These are phyloP conservation scores for Conus betulinus DNA, from an alignment of 1,140 invertebrate genomes.

Conservation along the genomic window DNA sequence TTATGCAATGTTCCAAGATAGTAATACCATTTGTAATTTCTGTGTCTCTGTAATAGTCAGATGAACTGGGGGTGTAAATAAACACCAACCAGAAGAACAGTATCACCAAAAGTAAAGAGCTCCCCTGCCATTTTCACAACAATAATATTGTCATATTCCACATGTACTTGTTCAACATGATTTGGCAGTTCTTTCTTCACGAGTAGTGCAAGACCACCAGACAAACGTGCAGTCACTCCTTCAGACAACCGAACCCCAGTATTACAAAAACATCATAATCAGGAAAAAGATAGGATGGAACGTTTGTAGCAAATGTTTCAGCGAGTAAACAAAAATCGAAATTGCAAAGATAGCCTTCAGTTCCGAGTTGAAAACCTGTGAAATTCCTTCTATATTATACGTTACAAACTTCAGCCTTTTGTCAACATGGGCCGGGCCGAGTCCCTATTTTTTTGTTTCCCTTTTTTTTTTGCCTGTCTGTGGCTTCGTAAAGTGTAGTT, in stretches of 20 bases:
- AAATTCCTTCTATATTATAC: too few relatives aligned
- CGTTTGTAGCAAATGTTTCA: too few relatives aligned
- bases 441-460: too few relatives aligned
- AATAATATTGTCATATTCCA: slow-evolving; percentile 8
- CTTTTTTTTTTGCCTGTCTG: too few relatives aligned
- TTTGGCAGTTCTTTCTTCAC: background rate
- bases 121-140: background rate
- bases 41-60: background rate
- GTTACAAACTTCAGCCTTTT: too few relatives aligned
- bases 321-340: too few relatives aligned
- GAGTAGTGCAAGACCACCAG: background rate
- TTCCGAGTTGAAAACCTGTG: too few relatives aligned
- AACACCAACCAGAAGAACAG: background rate
- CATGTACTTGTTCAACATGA: background rate
- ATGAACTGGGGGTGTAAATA: background rate
- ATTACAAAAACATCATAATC: slow-evolving; percentile 5
- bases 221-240: background rate
- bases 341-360: too few relatives aligned
- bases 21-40: background rate
- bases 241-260: background rate
- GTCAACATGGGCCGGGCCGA: too few relatives aligned
- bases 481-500: too few relatives aligned
- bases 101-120: background rate
- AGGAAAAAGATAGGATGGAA: too few relatives aligned
- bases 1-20: background rate